These are phyloP conservation scores for Chiloscyllium plagiosum DNA, from an alignment of 2,113 vertebrate genomes.

Conservation along the genomic window DNA sequence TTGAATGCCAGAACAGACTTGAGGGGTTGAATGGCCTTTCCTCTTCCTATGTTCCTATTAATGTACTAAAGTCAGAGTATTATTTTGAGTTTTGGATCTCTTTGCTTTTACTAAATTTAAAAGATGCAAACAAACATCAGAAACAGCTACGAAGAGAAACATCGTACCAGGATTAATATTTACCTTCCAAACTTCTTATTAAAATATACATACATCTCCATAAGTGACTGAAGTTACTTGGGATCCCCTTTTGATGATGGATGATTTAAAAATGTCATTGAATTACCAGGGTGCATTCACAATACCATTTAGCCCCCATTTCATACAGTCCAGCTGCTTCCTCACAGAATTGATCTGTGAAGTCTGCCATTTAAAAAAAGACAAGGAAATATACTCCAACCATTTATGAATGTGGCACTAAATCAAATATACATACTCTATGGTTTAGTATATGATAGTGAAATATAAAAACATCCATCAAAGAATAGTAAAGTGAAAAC, in stretches of 20 bases:
- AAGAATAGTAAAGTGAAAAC: slow-evolving; percentile 64
- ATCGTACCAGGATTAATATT: neutral
- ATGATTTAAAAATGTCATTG: slow-evolving; percentile 27
- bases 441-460: slow-evolving; percentile 53
- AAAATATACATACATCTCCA: slow-evolving; percentile 26
- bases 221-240: neutral
- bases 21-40: too few species aligned
- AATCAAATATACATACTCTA: slow-evolving; percentile 5
- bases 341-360: slow-evolving; percentile 32
- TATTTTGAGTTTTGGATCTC: neutral
- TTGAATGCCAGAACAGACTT: too few species aligned
- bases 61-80: neutral
- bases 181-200: neutral
- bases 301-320: slow-evolving; percentile 8
- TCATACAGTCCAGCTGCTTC: slow-evolving; percentile 22
- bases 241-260: slow-evolving; percentile 5
- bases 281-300: slow-evolving; percentile 25
- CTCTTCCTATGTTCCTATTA: too few species aligned
- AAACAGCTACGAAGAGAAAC: neutral
- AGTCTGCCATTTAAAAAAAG: neutral
- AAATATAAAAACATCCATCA: slow-evolving; percentile 66
- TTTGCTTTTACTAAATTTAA: neutral
- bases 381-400: neutral
- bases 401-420: neutral
- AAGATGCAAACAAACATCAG: neutral